phyloP scores from a whole-genome alignment of 2,888 invertebrate species.

The Girardia tigrina region DNA sequence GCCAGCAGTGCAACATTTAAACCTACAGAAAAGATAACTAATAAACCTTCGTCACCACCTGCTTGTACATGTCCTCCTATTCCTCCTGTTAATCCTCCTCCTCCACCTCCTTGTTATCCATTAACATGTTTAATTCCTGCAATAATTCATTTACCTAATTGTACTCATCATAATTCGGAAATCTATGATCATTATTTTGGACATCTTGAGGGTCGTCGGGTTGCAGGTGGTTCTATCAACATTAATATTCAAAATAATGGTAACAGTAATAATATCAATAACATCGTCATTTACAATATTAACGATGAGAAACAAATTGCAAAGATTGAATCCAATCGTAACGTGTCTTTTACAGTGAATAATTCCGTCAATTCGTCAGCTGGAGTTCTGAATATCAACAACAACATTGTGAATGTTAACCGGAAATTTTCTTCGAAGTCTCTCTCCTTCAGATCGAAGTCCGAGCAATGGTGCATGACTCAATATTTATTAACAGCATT shows the following conservation, averaged over 20 bases:
- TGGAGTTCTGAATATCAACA: background rate
- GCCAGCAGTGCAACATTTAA: background rate
- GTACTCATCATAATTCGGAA: background rate
- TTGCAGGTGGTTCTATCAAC: background rate
- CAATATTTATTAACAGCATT: background rate
- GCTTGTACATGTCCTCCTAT: background rate
- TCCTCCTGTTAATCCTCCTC: background rate
- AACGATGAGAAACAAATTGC: slow-evolving; percentile 23
- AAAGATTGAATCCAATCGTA: background rate
- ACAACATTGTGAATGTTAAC: background rate
- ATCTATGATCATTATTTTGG: background rate
- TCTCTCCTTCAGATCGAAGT: background rate
- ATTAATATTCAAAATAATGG: slow-evolving; percentile 18
- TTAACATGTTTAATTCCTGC: background rate
- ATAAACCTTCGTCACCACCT: background rate
- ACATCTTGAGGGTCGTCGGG: background rate
- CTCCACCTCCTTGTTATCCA: background rate
- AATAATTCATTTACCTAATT: background rate
- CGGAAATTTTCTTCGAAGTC: background rate
- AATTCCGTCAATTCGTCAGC: background rate
- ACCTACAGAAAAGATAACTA: background rate
- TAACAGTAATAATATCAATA: background rate
- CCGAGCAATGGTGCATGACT: background rate
- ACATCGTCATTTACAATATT: background rate
- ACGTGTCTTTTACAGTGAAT: background rate